phyloP scores from a whole-genome alignment of 2,888 invertebrate species.

The Thymelicus sylvestris region DNA sequence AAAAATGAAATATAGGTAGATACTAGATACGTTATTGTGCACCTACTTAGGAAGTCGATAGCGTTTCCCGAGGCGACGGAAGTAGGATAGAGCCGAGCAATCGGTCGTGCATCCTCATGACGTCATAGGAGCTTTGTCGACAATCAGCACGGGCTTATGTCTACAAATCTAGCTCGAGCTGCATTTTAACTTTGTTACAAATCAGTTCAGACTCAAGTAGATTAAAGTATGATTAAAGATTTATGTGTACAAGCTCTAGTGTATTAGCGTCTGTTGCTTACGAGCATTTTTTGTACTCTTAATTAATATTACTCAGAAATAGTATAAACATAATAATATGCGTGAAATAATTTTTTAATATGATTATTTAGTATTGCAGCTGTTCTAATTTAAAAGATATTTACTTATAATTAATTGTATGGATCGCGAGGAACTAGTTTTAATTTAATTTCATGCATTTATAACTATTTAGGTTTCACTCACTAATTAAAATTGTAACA shows the following conservation, averaged over 20 bases:
- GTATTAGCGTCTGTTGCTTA: background rate
- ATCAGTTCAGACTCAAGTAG: conserved; percentile 37
- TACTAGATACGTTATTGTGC: conserved; percentile 6
- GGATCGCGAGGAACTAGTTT: no score
- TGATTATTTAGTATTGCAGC: no score
- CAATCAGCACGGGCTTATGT: conserved; percentile 41
- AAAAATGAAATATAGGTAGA: background rate
- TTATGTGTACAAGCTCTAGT: background rate
- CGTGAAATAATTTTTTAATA: no score
- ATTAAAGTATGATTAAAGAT: conserved; percentile 14
- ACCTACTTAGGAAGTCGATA: conserved; percentile 31
- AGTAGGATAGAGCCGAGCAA: conserved; percentile 62
- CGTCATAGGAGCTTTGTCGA: conserved; percentile 46
- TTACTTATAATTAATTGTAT: no score
- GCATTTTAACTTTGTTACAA: conserved; percentile 22
- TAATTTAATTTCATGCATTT: no score
- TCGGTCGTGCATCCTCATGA: conserved; percentile 67
- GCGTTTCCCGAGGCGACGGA: conserved; percentile 62
- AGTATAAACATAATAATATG: no score
- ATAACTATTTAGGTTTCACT: no score
- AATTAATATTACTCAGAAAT: no score
- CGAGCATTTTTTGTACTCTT: background rate
- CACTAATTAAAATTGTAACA: no score
- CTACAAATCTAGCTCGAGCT: conserved; percentile 38
- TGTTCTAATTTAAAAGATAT: no score